Percentiles rank a stretch among this genome's conserved stretches.
Conservation (phyloP, 2,113 vertebrate species). For the Pagrus major region DNA sequence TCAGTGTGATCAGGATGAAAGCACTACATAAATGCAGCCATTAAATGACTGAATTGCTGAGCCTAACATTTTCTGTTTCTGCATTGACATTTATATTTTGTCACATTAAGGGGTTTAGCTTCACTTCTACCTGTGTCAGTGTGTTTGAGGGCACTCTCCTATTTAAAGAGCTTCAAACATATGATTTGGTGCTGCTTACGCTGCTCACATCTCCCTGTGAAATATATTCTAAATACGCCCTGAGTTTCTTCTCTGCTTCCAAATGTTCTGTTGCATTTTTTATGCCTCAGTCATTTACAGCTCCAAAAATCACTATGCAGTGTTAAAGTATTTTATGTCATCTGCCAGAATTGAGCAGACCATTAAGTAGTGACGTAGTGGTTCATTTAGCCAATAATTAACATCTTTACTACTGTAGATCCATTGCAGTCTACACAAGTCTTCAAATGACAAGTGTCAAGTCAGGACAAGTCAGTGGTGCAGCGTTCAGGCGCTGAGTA, state of each 20-base stretch:
- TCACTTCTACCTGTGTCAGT: constrained; percentile 32
- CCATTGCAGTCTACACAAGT: constrained; percentile 49
- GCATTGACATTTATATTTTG: constrained; percentile 28
- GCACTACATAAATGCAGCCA: not conserved
- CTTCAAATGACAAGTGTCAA: constrained; percentile 28
- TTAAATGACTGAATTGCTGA: not conserved
- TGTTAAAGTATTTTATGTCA: constrained; percentile 63
- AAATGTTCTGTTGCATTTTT: constrained; percentile 53
- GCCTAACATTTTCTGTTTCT: constrained; percentile 12
- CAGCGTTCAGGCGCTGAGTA: constrained; percentile 42
- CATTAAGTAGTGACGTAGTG: constrained; percentile 64
- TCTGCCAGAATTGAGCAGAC: constrained; percentile 50
- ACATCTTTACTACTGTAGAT: constrained; percentile 67
- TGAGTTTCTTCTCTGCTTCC: constrained; percentile 38
- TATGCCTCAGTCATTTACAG: constrained; percentile 51
- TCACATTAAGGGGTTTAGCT: constrained; percentile 18
- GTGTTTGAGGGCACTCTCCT: constrained; percentile 4
- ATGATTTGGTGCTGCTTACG: constrained; percentile 37
- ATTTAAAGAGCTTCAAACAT: constrained; percentile 34
- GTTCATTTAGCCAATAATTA: constrained; percentile 68
- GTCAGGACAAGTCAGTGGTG: constrained; percentile 44
- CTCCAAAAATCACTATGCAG: constrained; percentile 43
- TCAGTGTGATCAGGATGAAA: not conserved
- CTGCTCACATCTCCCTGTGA: constrained; percentile 8
- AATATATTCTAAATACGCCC: constrained; percentile 41